These are phyloP conservation scores for Linnaemya tessellans DNA, from an alignment of 2,888 invertebrate species.

Conservation along the genomic window DNA sequence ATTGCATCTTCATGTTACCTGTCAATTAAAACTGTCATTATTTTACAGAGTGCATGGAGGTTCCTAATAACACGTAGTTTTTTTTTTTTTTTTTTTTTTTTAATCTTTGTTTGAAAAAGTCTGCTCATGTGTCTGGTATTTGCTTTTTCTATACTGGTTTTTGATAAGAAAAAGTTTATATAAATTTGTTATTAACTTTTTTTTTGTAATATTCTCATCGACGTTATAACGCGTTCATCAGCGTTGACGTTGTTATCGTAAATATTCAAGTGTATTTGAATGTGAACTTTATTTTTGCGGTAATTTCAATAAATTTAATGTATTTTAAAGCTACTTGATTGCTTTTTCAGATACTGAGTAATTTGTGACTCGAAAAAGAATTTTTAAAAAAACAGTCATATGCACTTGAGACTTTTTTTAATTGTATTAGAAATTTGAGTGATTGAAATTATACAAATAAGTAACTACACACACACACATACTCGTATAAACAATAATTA, in stretches of 20 bases:
- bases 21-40: too few species aligned
- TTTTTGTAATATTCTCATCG: constrained; percentile 3
- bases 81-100: too few species aligned
- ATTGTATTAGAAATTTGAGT: constrained; percentile 6
- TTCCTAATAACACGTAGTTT: too few species aligned
- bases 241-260: not conserved
- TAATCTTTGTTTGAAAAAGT: not conserved
- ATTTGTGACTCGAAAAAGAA: not conserved
- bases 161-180: constrained; percentile 34
- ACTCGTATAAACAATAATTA: not conserved
- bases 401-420: constrained; percentile 6
- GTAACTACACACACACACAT: not conserved
- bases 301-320: constrained; percentile 21
- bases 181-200: too few species aligned
- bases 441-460: constrained; percentile 13
- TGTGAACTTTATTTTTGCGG: constrained; percentile 37
- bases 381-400: not conserved
- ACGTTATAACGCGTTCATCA: constrained; percentile 11
- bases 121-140: constrained; percentile 43
- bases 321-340: constrained; percentile 40
- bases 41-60: too few species aligned
- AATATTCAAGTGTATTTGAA: constrained; percentile 43
- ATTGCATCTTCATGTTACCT: too few species aligned
- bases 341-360: constrained; percentile 31
- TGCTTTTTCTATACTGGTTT: constrained; percentile 22